phyloP scores from a whole-genome alignment of 2,888 invertebrate genomes.

The Parnassius mnemosyne region DNA sequence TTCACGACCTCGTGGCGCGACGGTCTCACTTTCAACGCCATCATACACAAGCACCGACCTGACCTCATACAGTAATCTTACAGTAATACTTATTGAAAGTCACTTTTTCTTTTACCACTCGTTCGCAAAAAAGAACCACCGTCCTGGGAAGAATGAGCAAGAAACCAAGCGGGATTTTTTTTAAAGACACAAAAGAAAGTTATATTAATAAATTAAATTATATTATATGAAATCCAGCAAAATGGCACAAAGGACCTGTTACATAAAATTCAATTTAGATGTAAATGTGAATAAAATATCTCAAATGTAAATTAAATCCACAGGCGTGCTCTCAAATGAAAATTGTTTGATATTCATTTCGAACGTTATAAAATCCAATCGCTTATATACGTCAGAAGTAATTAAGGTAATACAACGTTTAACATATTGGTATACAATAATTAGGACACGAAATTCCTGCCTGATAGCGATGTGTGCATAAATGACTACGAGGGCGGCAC shows the following conservation, averaged over 20 bases:
- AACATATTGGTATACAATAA: neutral
- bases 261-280: slow-evolving; percentile 10
- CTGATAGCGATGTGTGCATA: neutral
- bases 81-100: no score
- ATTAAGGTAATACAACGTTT: slow-evolving; percentile 1
- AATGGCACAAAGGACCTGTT: slow-evolving; percentile 3
- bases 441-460: neutral
- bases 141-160: no score
- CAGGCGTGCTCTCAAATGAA: slow-evolving; percentile 5
- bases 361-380: slow-evolving; percentile 4
- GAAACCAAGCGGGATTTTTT: no score
- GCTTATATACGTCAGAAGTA: slow-evolving; percentile 5
- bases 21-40: slow-evolving; percentile 99
- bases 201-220: no score
- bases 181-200: no score
- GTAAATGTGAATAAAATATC: slow-evolving; percentile 12
- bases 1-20: slow-evolving; percentile 99
- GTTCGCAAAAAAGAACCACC: no score
- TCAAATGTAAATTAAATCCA: slow-evolving; percentile 10
- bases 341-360: neutral
- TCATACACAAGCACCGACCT: slow-evolving; percentile 98
- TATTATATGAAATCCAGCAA: neutral
- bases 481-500: no score
- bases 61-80: slow-evolving; percentile 86
- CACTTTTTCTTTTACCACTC: no score